Conservation (phyloP, 2,113 vertebrate species). For the Gallinago jamesoni region DNA sequence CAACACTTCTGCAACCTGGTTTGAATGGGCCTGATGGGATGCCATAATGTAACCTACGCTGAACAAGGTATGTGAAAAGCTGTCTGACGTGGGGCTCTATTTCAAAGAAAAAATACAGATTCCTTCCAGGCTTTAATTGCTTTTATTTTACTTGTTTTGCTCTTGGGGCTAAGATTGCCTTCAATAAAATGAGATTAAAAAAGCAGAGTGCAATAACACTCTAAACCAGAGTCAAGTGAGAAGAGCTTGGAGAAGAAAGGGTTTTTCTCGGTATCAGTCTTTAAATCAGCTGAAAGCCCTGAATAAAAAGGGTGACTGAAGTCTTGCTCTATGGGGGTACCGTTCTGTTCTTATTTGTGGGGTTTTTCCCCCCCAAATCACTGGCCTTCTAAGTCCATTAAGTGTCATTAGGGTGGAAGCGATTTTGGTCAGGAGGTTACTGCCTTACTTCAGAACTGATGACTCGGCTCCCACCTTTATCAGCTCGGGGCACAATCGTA, state of each 20-base stretch:
- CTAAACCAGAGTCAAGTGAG: neutral
- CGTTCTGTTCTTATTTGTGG: neutral
- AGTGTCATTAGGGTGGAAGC: neutral
- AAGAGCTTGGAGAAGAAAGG: neutral
- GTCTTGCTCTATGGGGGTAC: neutral
- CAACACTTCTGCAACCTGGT: constrained; percentile 21
- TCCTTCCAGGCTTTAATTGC: constrained; percentile 24
- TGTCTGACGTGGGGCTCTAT: neutral
- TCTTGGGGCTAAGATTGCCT: neutral
- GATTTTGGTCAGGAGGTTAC: neutral
- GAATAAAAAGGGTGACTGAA: neutral
- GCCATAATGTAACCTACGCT: neutral
- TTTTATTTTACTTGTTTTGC: constrained; percentile 33
- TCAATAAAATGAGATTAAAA: neutral
- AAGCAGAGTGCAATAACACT: constrained; percentile 5
- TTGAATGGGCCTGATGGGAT: constrained; percentile 45
- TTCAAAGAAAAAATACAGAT: constrained; percentile 17
- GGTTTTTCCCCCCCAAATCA: neutral
- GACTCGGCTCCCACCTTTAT: neutral
- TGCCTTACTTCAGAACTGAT: neutral
- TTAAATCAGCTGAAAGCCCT: neutral
- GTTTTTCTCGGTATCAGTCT: neutral
- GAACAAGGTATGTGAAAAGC: neutral
- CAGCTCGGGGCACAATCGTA: neutral
- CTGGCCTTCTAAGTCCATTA: neutral